A percentile compares a stretch with the other conserved stretches of the same genome.
Evolutionary conservation across 2,888 invertebrate genomes (phyloP).

Genomic region (Cephus nigrinus): DNA sequence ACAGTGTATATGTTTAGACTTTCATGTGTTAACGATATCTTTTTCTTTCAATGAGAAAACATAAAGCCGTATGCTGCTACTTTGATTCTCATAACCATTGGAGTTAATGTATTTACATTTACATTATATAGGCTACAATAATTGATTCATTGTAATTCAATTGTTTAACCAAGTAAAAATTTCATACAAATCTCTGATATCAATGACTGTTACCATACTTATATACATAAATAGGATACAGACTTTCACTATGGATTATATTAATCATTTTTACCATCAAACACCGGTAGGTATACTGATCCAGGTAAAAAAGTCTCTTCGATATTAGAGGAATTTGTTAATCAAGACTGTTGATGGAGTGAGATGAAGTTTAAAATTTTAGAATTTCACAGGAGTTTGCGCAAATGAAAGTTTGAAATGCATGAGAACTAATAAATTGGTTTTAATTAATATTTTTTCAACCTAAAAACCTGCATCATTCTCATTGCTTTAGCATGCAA

Average conservation of each 20-base stretch:
- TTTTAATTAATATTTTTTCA: not conserved
- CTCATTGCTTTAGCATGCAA: not conserved
- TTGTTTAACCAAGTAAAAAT: conserved; percentile 53
- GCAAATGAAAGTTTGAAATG: not conserved
- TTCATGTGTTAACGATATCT: conserved; percentile 1
- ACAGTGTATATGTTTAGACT: not conserved
- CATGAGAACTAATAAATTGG: not conserved
- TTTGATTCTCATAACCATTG: conserved; percentile 9
- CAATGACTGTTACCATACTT: not conserved
- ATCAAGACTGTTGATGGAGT: not conserved
- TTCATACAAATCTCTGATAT: conserved; percentile 43
- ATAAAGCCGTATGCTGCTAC: not conserved
- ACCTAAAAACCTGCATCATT: not conserved
- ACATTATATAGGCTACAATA: conserved; percentile 14
- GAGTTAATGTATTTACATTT: conserved; percentile 10
- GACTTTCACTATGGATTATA: not conserved
- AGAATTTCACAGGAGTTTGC: not conserved
- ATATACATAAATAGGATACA: not conserved
- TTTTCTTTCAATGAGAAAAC: conserved; percentile 2
- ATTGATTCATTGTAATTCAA: conserved; percentile 52
- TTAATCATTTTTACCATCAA: not conserved
- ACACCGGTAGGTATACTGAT: not conserved
- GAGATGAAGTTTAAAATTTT: not conserved
- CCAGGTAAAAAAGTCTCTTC: not conserved
- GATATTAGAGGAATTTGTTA: not conserved